These are phyloP conservation scores for Sarcoramphus papa DNA, from an alignment of 2,797 vertebrate species.

Conservation along the genomic window DNA sequence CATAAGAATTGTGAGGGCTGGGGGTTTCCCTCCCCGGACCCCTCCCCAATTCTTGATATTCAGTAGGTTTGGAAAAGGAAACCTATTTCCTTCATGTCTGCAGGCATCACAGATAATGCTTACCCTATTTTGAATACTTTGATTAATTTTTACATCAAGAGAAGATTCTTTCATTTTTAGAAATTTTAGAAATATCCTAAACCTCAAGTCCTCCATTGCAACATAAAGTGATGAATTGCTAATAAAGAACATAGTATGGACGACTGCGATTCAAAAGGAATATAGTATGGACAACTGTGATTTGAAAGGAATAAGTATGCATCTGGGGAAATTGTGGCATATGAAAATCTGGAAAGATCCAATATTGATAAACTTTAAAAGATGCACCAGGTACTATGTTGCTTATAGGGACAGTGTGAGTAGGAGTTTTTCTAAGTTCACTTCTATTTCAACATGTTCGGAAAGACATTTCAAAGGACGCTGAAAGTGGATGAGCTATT, in stretches of 20 bases:
- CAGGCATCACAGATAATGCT: not conserved
- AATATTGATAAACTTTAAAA: not conserved
- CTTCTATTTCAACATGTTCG: not conserved
- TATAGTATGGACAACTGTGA: not conserved
- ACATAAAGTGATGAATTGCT: not conserved
- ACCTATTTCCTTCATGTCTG: not conserved
- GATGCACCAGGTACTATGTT: not conserved
- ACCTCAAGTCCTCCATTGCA: not conserved
- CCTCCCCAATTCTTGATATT: not conserved
- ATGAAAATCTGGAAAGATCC: not conserved
- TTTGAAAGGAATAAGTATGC: fast-evolving
- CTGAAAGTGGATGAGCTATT: not conserved
- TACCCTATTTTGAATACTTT: not conserved
- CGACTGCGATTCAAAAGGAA: not conserved
- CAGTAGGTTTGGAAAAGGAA: not conserved
- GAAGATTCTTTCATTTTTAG: not conserved
- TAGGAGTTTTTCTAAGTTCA: not conserved
- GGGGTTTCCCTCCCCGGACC: too few species aligned
- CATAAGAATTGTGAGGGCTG: not conserved
- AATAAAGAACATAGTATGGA: not conserved
- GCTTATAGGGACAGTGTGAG: not conserved
- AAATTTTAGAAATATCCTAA: not conserved
- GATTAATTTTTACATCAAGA: not conserved
- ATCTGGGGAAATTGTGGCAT: not conserved
- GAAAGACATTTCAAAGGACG: not conserved